Evolutionary conservation across 2,113 vertebrate genomes (phyloP).

Genomic region (Verasper variegatus): DNA sequence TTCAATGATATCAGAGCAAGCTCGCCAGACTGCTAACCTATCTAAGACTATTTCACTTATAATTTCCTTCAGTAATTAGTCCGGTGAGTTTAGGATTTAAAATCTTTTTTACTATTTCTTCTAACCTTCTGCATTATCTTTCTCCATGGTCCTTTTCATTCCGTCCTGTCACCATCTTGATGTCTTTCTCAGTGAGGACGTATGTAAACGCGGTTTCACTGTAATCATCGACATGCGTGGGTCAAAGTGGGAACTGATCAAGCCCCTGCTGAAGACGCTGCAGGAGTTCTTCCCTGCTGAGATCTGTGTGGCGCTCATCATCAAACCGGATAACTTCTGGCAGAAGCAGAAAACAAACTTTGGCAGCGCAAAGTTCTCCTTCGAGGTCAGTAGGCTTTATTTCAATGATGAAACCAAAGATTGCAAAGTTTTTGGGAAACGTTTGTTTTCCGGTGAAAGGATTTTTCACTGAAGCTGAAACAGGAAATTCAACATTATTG

Average conservation of each 20-base stretch:
- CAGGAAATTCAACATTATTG: too few species aligned
- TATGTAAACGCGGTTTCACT: slow-evolving; percentile 97
- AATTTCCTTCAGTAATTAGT: too few species aligned
- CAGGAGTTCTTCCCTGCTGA: slow-evolving; percentile 96
- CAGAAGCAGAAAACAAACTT: slow-evolving; percentile 99
- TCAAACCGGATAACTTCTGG: slow-evolving; percentile 99
- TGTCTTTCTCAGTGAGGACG: slow-evolving; percentile 89
- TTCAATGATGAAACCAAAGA: not conserved
- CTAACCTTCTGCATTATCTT: not conserved
- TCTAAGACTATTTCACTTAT: too few species aligned
- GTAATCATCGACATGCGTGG: slow-evolving; percentile 99
- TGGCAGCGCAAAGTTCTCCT: slow-evolving; percentile 98
- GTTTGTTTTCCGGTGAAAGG: too few species aligned
- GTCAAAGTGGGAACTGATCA: slow-evolving; percentile 99
- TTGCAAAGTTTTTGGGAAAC: too few species aligned
- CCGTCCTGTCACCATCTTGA: not conserved
- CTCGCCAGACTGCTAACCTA: too few species aligned
- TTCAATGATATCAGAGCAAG: too few species aligned
- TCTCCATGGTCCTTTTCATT: not conserved
- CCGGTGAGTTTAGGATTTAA: too few species aligned
- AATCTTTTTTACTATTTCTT: not conserved
- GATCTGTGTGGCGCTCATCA: slow-evolving; percentile 98
- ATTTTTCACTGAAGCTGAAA: too few species aligned
- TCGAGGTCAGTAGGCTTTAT: slow-evolving; percentile 86
- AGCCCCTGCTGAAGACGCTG: slow-evolving; percentile 96